Percentiles rank a stretch among this genome's conserved stretches.
phyloP scores from a whole-genome alignment of 2,888 invertebrate genomes.

The Tipula vernalis region DNA sequence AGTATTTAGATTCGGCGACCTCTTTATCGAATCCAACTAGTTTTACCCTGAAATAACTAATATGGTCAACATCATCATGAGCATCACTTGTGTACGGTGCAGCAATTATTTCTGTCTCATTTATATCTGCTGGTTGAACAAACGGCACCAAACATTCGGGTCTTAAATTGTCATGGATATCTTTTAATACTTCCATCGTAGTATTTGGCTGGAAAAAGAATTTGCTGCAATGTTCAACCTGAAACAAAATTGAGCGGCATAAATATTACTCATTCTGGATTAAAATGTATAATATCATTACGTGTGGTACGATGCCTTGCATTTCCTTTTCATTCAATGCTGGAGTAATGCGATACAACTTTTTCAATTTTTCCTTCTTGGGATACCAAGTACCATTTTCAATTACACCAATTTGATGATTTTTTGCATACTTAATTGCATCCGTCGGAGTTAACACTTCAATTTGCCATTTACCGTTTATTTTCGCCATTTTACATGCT shows the following conservation, averaged over 20 bases:
- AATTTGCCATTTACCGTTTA: slow-evolving; percentile 21
- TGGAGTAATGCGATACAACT: slow-evolving; percentile 44
- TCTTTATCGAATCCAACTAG: background rate
- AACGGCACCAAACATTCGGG: slow-evolving; percentile 22
- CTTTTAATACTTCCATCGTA: slow-evolving; percentile 24
- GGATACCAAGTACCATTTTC: slow-evolving; percentile 20
- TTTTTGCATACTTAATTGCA: slow-evolving; percentile 38
- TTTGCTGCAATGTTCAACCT: slow-evolving; percentile 29
- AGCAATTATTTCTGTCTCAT: slow-evolving; percentile 42
- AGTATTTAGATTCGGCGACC: background rate
- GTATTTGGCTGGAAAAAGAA: slow-evolving; percentile 31
- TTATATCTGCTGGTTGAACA: slow-evolving; percentile 23
- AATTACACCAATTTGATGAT: slow-evolving; percentile 25
- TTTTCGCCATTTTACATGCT: slow-evolving; percentile 53
- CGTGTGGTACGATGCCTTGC: slow-evolving; percentile 40
- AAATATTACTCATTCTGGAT: no score
- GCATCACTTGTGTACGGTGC: slow-evolving; percentile 37
- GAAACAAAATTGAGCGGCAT: slow-evolving; percentile 1
- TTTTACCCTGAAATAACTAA: background rate
- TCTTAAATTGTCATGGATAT: slow-evolving; percentile 35
- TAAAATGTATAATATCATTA: slow-evolving; percentile 25
- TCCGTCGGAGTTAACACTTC: slow-evolving; percentile 33
- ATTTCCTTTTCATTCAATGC: slow-evolving; percentile 39
- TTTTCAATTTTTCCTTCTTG: background rate
- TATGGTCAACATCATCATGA: background rate